Conservation (phyloP, 2,888 invertebrate genomes). For the Chaetoderma sp. region DNA sequence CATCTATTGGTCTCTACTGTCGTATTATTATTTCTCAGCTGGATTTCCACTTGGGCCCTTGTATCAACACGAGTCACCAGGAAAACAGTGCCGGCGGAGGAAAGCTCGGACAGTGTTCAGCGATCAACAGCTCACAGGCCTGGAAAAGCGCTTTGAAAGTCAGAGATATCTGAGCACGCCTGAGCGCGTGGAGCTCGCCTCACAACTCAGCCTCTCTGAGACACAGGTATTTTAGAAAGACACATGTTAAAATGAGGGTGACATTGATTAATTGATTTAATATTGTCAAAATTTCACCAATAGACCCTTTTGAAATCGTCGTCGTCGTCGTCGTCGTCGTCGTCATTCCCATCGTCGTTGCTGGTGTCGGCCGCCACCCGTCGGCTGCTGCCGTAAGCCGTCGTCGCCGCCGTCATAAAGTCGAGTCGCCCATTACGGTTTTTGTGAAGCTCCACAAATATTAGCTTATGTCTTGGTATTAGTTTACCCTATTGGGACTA, state of each 20-base stretch:
- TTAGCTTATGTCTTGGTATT: too few relatives aligned
- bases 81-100: slow-evolving; percentile 93
- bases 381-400: too few relatives aligned
- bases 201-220: slow-evolving; percentile 91
- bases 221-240: slow-evolving; percentile 75
- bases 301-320: neutral
- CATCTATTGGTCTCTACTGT: too few relatives aligned
- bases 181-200: slow-evolving; percentile 93
- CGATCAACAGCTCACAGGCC: slow-evolving; percentile 79
- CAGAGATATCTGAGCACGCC: slow-evolving; percentile 96
- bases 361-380: neutral
- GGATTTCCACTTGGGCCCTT: slow-evolving; percentile 63
- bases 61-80: slow-evolving; percentile 74
- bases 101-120: slow-evolving; percentile 93
- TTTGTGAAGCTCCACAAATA: too few relatives aligned
- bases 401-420: too few relatives aligned
- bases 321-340: too few relatives aligned
- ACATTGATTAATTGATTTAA: too few relatives aligned
- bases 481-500: too few relatives aligned
- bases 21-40: too few relatives aligned
- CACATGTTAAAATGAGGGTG: too few relatives aligned
- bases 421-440: too few relatives aligned
- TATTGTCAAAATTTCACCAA: neutral
- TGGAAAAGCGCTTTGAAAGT: slow-evolving; percentile 94
- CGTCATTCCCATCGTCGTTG: neutral